Evolutionary conservation across 2,888 invertebrate genomes (phyloP).

Genomic region (Liposcelis brunnea): DNA sequence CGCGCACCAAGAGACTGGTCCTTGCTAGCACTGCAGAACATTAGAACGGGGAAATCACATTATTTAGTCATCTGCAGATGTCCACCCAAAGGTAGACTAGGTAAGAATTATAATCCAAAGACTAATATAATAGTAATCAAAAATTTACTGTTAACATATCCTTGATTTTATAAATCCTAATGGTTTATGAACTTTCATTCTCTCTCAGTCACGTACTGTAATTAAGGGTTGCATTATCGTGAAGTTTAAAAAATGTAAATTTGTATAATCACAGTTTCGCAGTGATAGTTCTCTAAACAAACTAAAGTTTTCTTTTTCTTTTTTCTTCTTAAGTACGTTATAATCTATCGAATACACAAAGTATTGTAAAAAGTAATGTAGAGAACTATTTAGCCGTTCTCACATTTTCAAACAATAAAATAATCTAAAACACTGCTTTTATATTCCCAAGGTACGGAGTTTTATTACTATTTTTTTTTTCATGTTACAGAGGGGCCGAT

Average conservation of each 20-base stretch:
- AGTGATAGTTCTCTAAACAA: not conserved
- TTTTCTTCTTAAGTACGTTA: not conserved
- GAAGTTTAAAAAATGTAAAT: no score
- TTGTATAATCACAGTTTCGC: no score
- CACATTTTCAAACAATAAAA: constrained; percentile 5
- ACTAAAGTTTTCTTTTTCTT: constrained; percentile 2
- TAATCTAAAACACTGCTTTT: not conserved
- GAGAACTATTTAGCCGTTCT: not conserved
- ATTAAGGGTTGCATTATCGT: no score
- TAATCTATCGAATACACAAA: not conserved
- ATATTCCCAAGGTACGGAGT: no score
- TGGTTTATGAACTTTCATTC: not conserved
- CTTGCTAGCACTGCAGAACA: constrained; percentile 73
- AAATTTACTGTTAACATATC: no score
- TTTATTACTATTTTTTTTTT: constrained; percentile 3
- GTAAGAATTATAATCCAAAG: constrained; percentile 31
- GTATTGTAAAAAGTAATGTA: not conserved
- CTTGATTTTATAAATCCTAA: no score
- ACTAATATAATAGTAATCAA: no score
- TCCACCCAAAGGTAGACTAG: constrained; percentile 66
- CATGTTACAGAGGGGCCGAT: constrained; percentile 66
- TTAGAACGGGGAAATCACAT: constrained; percentile 83
- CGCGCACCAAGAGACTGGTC: constrained; percentile 83
- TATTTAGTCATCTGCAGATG: constrained; percentile 85
- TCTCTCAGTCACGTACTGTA: not conserved